Conservation (phyloP, 92 coral and sea anemone genomes). For the Bergia puertoricense region DNA sequence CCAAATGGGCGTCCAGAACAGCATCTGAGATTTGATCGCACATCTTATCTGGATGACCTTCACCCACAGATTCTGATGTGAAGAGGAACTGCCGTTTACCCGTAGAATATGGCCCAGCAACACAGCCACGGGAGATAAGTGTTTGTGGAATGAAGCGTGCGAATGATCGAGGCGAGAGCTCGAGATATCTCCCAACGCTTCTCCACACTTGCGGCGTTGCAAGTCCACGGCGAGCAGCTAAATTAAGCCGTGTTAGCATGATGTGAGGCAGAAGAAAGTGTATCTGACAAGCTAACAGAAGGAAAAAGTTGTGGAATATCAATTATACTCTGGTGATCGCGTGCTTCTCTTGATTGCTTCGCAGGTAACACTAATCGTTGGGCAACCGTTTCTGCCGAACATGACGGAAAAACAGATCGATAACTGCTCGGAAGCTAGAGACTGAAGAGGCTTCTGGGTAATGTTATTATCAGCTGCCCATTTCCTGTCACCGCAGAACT, state of each 20-base stretch:
- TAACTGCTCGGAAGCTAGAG: neutral
- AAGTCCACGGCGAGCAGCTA: neutral
- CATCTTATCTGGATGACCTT: conserved; percentile 88
- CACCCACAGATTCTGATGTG: conserved; percentile 88
- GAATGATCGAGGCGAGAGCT: neutral
- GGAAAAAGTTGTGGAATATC: neutral
- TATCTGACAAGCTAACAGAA: neutral
- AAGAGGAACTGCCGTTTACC: conserved; percentile 72
- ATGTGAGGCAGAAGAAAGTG: neutral
- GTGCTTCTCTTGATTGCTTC: neutral
- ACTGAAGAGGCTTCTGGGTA: conserved; percentile 7
- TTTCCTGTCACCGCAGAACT: conserved; percentile 29
- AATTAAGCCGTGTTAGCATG: neutral
- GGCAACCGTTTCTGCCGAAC: neutral
- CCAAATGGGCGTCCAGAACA: conserved; percentile 82
- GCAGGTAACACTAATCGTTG: neutral
- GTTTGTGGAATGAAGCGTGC: conserved; percentile 36
- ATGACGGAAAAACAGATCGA: neutral
- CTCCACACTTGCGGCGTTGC: conserved; percentile 3
- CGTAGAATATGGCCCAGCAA: conserved; percentile 69
- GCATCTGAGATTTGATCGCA: conserved; percentile 95
- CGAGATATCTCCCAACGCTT: neutral
- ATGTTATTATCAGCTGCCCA: conserved; percentile 45
- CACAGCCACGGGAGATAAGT: conserved; percentile 46
- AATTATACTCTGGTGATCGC: neutral